phyloP scores from a whole-genome alignment of 2,888 invertebrate species.

The Pandemis heparana region DNA sequence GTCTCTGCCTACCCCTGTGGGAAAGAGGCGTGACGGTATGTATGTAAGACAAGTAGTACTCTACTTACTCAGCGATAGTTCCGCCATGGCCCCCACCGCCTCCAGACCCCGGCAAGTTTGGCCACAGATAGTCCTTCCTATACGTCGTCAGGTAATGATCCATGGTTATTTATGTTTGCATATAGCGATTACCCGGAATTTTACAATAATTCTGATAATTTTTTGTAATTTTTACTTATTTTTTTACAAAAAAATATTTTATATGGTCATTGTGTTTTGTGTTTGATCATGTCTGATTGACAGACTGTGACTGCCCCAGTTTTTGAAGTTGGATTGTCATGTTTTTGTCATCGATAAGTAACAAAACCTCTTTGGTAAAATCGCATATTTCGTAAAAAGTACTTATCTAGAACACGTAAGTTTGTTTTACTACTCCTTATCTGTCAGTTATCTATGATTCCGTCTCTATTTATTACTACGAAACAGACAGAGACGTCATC shows the following conservation, averaged over 20 bases:
- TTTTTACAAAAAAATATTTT: slow-evolving; percentile 10
- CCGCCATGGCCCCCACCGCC: slow-evolving; percentile 43
- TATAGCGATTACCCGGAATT: background rate
- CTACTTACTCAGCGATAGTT: slow-evolving; percentile 60
- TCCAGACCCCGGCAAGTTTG: slow-evolving; percentile 68
- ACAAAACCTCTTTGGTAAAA: background rate
- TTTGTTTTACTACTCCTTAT: too few species aligned
- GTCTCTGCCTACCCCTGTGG: too few species aligned
- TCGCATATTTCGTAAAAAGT: background rate
- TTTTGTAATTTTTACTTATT: slow-evolving; percentile 46
- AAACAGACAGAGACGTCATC: too few species aligned
- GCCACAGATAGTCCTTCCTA: slow-evolving; percentile 88
- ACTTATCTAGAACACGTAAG: too few species aligned
- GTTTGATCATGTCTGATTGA: background rate
- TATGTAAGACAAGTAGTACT: too few species aligned
- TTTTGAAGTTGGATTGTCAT: slow-evolving; percentile 1
- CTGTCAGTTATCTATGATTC: too few species aligned
- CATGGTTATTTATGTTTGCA: slow-evolving; percentile 61
- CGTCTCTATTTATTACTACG: too few species aligned
- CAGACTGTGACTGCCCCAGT: slow-evolving; percentile 12
- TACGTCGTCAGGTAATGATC: slow-evolving; percentile 88
- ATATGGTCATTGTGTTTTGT: slow-evolving; percentile 16
- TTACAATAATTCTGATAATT: slow-evolving; percentile 11
- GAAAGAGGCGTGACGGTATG: too few species aligned
- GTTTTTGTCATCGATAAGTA: background rate